Conservation (phyloP, 2,888 invertebrate genomes). For the Micoletzkya japonica region DNA sequence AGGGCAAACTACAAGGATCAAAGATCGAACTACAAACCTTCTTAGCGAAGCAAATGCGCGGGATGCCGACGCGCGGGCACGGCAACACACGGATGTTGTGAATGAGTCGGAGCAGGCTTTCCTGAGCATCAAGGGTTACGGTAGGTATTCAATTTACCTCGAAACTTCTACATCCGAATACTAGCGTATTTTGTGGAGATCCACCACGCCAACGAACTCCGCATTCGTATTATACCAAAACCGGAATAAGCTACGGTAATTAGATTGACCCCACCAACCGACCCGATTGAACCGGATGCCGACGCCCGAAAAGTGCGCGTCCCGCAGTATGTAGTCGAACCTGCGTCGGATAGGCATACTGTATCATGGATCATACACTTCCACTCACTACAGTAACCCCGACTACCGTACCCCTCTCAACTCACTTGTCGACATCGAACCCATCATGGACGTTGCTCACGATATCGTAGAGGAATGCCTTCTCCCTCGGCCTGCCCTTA, state of each 20-base stretch:
- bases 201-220: not conserved
- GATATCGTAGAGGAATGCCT: slow-evolving; percentile 71
- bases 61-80: slow-evolving; percentile 11
- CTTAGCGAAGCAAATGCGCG: slow-evolving; percentile 20
- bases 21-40: slow-evolving; percentile 10
- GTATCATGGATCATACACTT: too few species aligned
- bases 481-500: slow-evolving; percentile 54
- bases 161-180: not conserved
- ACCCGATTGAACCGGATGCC: slow-evolving; percentile 33
- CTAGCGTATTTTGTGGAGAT: not conserved
- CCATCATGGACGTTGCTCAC: slow-evolving; percentile 60
- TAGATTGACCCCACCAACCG: not conserved
- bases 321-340: slow-evolving; percentile 75
- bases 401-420: too few species aligned
- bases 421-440: slow-evolving; percentile 29
- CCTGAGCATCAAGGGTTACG: too few species aligned
- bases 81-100: slow-evolving; percentile 23
- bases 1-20: not conserved
- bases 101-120: slow-evolving; percentile 16
- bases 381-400: slow-evolving; percentile 68
- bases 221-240: not conserved
- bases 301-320: slow-evolving; percentile 33
- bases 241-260: too few species aligned
- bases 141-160: too few species aligned
- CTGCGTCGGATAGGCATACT: too few species aligned